A percentile compares a stretch with the other conserved stretches of the same genome.
phyloP scores from a whole-genome alignment of 2,888 invertebrate genomes.

The Melanotus villosus region DNA sequence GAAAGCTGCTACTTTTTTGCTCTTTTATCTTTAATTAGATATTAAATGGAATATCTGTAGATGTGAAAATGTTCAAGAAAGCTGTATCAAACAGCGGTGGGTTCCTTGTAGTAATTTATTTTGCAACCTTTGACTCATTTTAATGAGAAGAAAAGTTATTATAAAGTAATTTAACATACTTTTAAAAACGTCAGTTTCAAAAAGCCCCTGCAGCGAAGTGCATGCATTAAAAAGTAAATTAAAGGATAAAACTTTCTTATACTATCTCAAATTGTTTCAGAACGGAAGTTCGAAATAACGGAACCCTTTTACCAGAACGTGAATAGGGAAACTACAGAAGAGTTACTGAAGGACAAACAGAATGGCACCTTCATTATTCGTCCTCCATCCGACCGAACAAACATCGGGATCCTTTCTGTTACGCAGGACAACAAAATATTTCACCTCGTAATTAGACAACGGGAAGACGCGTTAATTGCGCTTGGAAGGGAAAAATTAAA shows the following conservation, averaged over 20 bases:
- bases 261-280: constrained; percentile 40
- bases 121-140: background rate
- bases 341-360: constrained; percentile 71
- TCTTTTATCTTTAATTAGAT: too few species aligned
- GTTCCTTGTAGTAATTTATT: too few species aligned
- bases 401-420: constrained; percentile 71
- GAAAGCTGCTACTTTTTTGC: too few species aligned
- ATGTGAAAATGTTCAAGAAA: too few species aligned
- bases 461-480: constrained; percentile 71
- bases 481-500: constrained; percentile 72
- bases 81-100: too few species aligned
- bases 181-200: constrained; percentile 3
- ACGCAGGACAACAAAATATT: constrained; percentile 71
- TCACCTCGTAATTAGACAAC: constrained; percentile 71
- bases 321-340: constrained; percentile 71
- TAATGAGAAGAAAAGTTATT: background rate
- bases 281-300: constrained; percentile 56
- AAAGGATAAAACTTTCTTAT: constrained; percentile 23
- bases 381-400: constrained; percentile 70
- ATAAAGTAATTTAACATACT: background rate
- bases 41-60: too few species aligned
- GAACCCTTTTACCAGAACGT: constrained; percentile 74
- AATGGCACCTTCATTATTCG: constrained; percentile 74
- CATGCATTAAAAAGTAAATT: constrained; percentile 24
- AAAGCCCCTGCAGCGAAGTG: constrained; percentile 12